phyloP scores from a whole-genome alignment of 2,113 vertebrate species.

The Trematomus loennbergii region DNA sequence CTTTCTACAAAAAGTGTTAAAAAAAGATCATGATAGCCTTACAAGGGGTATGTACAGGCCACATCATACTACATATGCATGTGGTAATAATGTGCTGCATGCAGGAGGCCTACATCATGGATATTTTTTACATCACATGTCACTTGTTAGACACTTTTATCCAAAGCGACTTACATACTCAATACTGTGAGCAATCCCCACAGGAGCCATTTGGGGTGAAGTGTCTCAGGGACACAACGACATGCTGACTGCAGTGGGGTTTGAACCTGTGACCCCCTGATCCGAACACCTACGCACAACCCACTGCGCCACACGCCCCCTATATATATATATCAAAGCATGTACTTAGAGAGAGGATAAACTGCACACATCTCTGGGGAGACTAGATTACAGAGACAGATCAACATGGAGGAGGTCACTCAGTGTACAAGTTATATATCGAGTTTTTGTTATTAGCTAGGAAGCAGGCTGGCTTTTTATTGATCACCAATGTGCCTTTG shows the following conservation, averaged over 20 bases:
- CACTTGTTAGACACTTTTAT: too few relatives aligned
- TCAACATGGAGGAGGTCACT: constrained; percentile 20
- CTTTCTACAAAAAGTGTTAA: too few relatives aligned
- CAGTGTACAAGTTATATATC: constrained; percentile 4
- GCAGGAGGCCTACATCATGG: constrained; percentile 6
- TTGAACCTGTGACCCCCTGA: too few relatives aligned
- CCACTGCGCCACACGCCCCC: too few relatives aligned
- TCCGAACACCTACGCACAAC: too few relatives aligned
- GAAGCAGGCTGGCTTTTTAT: constrained; percentile 35
- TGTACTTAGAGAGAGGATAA: constrained; percentile 17
- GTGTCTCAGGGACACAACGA: too few relatives aligned
- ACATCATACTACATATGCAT: constrained; percentile 25
- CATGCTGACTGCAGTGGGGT: too few relatives aligned
- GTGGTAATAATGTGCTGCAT: constrained; percentile 49
- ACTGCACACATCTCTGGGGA: constrained; percentile 21
- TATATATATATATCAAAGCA: constrained; percentile 36
- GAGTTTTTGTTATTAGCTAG: constrained; percentile 31
- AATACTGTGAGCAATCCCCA: too few relatives aligned
- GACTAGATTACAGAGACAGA: constrained; percentile 11
- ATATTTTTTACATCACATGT: too few relatives aligned
- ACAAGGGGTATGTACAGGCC: constrained; percentile 17
- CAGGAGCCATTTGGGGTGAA: too few relatives aligned
- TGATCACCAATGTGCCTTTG: constrained; percentile 39
- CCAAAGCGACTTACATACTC: too few relatives aligned
- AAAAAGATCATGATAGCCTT: background rate